Evolutionary conservation across 2,888 invertebrate species (phyloP).

Genomic region (Iphiclides podalirius): DNA sequence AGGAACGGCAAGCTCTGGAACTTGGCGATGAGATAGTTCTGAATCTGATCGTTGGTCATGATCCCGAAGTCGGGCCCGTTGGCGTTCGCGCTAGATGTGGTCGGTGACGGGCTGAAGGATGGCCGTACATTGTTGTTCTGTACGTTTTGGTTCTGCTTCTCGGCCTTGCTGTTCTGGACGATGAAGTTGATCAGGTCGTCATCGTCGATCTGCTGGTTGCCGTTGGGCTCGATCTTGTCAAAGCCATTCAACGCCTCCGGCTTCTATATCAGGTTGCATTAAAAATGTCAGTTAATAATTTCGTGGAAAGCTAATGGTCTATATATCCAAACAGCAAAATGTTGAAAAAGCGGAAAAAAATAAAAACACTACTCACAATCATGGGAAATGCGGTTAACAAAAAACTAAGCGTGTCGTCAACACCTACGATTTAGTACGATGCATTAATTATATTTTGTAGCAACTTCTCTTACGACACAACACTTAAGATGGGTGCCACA

Average conservation of each 20-base stretch:
- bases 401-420: constrained; percentile 2
- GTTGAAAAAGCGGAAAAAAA: constrained; percentile 15
- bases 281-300: no score
- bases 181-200: constrained; percentile 55
- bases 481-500: not conserved
- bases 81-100: constrained; percentile 31
- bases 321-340: constrained; percentile 12
- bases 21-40: constrained; percentile 61
- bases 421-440: not conserved
- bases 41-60: constrained; percentile 66
- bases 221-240: constrained; percentile 44
- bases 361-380: constrained; percentile 15
- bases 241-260: constrained; percentile 35
- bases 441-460: no score
- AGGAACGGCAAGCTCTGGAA: constrained; percentile 59
- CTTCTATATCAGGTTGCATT: constrained; percentile 40
- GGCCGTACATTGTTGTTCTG: constrained; percentile 57
- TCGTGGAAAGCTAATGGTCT: no score
- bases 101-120: constrained; percentile 44
- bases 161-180: constrained; percentile 34
- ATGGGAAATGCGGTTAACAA: constrained; percentile 11
- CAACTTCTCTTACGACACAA: constrained; percentile 1
- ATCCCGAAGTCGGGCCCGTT: constrained; percentile 46
- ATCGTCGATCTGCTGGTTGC: constrained; percentile 42
- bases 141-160: constrained; percentile 40